Evolutionary conservation across 2,797 vertebrate species (phyloP).

Genomic region (Scomberomorus guttatus): DNA sequence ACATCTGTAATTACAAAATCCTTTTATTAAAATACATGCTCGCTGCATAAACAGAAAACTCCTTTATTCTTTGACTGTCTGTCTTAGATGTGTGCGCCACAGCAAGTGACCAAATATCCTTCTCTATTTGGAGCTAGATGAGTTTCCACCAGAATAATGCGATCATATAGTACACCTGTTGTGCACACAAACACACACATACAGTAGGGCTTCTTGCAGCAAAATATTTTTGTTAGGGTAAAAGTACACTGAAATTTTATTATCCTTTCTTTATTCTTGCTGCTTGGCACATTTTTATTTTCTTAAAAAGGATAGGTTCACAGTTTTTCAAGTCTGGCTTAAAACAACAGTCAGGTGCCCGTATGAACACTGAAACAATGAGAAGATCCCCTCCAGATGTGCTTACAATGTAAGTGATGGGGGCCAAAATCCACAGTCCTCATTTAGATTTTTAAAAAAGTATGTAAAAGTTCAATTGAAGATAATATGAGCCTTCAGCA

Average conservation of each 20-base stretch:
- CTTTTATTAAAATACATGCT: not conserved
- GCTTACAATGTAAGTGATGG: no score
- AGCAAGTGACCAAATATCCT: not conserved
- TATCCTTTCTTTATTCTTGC: not conserved
- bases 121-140: not conserved
- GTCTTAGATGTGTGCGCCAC: not conserved
- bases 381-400: no score
- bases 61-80: not conserved
- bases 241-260: not conserved
- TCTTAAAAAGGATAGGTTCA: not conserved
- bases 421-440: no score
- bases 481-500: no score
- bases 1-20: not conserved
- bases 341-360: no score
- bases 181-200: not conserved
- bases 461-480: no score
- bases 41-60: not conserved
- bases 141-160: constrained; percentile 8
- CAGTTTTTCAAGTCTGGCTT: no score
- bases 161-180: constrained; percentile 11
- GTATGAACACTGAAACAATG: no score
- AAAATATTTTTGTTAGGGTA: not conserved
- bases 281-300: not conserved
- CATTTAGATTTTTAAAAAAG: no score
- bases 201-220: not conserved